Evolutionary conservation across 2,113 vertebrate species (phyloP).

Genomic region (Clinocottus analis): DNA sequence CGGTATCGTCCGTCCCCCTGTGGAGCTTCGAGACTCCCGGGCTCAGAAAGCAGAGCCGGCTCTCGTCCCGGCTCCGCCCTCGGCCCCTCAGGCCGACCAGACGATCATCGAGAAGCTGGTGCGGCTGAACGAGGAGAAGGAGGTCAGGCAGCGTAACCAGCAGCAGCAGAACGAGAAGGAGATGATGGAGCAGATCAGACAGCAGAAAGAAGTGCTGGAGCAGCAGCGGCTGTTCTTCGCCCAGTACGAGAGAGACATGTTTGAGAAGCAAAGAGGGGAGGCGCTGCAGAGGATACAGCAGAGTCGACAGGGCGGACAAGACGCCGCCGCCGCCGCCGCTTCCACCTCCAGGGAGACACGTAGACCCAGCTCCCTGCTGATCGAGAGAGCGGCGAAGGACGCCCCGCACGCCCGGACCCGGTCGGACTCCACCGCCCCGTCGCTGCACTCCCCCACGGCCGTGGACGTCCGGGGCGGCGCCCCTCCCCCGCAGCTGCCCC

Average conservation of each 20-base stretch:
- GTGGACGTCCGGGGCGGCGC: constrained; percentile 47
- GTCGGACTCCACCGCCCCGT: constrained; percentile 66
- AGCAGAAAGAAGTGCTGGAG: constrained; percentile 92
- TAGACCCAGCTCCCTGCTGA: constrained; percentile 68
- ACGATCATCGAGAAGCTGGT: constrained; percentile 88
- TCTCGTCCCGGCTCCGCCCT: constrained; percentile 21
- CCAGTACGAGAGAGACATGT: constrained; percentile 81
- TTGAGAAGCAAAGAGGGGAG: constrained; percentile 85
- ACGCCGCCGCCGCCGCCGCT: constrained; percentile 49
- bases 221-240: constrained; percentile 86
- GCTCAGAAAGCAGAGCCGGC: constrained; percentile 53
- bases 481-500: constrained; percentile 70
- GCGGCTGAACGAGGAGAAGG: constrained; percentile 90
- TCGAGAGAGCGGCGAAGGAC: constrained; percentile 42
- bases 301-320: constrained; percentile 67
- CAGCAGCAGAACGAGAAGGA: constrained; percentile 92
- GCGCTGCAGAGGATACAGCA: constrained; percentile 85
- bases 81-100: constrained; percentile 47
- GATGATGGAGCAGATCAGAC: constrained; percentile 97
- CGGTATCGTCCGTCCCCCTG: constrained; percentile 26
- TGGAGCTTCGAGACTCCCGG: constrained; percentile 60
- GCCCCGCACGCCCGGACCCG: constrained; percentile 72
- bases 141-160: constrained; percentile 89
- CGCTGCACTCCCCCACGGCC: constrained; percentile 14
- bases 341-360: constrained; percentile 61